phyloP scores from a whole-genome alignment of 2,113 vertebrate species.

The Corynorhinus townsendii region DNA sequence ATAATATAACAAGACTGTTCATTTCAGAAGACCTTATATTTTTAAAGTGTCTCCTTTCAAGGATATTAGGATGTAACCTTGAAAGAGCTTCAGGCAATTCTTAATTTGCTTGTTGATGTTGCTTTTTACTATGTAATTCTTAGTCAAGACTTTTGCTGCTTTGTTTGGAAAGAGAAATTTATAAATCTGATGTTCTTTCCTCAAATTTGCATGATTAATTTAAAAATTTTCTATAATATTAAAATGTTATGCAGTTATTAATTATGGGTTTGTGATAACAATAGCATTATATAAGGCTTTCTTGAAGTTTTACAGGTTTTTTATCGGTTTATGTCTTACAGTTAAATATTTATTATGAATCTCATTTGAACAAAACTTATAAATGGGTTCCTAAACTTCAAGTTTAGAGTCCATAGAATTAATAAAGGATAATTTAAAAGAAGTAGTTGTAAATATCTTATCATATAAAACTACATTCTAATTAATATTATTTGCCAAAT shows the following conservation, averaged over 20 bases:
- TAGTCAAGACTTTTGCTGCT: not conserved
- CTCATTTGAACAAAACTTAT: not conserved
- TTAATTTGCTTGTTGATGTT: slow-evolving; percentile 26
- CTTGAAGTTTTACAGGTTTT: not conserved
- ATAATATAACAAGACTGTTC: not conserved
- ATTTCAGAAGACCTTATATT: slow-evolving; percentile 16
- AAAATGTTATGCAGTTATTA: not conserved
- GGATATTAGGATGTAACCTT: not conserved
- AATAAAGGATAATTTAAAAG: slow-evolving; percentile 19
- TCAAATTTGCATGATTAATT: slow-evolving; percentile 1
- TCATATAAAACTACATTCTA: not conserved
- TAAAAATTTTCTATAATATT: not conserved
- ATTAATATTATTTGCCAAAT: not conserved
- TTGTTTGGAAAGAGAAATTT: not conserved
- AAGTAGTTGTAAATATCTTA: not conserved
- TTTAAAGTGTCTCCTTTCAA: slow-evolving; percentile 7
- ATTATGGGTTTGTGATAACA: slow-evolving; percentile 1
- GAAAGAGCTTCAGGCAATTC: slow-evolving; percentile 1
- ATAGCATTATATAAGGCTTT: not conserved
- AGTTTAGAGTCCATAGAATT: not conserved
- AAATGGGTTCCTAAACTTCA: not conserved
- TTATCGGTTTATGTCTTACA: slow-evolving; percentile 7
- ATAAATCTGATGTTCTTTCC: not conserved
- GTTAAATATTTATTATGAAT: not conserved
- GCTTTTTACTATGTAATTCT: not conserved